Evolutionary conservation across 1,140 invertebrate species (phyloP).

Genomic region (Arion vulgaris): DNA sequence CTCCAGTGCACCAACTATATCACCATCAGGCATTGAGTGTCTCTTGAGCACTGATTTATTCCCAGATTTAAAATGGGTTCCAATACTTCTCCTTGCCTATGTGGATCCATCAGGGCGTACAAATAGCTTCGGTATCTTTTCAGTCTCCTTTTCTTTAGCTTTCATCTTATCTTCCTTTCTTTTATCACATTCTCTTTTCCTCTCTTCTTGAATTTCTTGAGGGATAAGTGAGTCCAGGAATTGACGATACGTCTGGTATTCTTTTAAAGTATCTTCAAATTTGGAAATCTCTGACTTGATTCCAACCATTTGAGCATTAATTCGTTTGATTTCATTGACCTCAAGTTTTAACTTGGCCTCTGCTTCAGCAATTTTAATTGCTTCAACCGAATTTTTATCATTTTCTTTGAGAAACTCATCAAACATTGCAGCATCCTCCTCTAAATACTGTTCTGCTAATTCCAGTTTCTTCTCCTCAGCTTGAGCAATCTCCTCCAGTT

Average conservation of each 20-base stretch:
- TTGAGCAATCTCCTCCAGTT: slow-evolving; percentile 72
- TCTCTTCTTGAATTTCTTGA: slow-evolving; percentile 59
- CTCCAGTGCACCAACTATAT: neutral
- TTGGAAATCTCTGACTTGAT: slow-evolving; percentile 74
- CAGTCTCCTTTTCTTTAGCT: slow-evolving; percentile 43
- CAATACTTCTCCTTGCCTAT: too few relatives aligned
- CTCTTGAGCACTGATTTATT: too few relatives aligned
- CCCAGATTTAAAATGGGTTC: too few relatives aligned
- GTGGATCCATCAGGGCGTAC: too few relatives aligned
- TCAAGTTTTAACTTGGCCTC: slow-evolving; percentile 73
- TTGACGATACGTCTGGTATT: slow-evolving; percentile 71
- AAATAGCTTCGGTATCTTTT: too few relatives aligned
- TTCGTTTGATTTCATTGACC: slow-evolving; percentile 71
- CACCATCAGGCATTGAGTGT: neutral
- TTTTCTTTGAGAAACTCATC: too few relatives aligned
- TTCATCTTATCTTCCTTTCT: slow-evolving; percentile 60
- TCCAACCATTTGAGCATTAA: slow-evolving; percentile 72
- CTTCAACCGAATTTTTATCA: slow-evolving; percentile 73
- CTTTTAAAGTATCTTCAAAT: slow-evolving; percentile 73
- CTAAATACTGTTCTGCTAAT: slow-evolving; percentile 72
- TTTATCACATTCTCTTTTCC: slow-evolving; percentile 52
- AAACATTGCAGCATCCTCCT: too few relatives aligned
- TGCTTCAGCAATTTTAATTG: slow-evolving; percentile 72
- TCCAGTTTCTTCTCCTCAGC: slow-evolving; percentile 72
- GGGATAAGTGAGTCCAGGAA: slow-evolving; percentile 72